These are phyloP conservation scores for Balearica regulorum DNA, from an alignment of 2,797 vertebrate species.

Conservation along the genomic window DNA sequence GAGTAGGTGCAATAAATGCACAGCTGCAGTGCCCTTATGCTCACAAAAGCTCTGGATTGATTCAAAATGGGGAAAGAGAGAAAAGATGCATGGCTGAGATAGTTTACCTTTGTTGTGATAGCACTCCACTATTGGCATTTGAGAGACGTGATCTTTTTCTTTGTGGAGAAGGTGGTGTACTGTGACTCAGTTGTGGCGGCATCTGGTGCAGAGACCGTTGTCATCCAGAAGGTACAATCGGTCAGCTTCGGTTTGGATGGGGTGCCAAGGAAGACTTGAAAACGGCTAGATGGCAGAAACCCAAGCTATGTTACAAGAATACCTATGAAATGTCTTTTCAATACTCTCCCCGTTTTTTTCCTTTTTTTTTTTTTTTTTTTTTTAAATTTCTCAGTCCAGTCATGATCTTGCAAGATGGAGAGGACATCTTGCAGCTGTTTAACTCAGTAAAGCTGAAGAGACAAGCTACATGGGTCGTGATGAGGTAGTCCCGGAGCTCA, in stretches of 20 bases:
- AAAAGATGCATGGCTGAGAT: neutral
- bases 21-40: rapidly evolving
- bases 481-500: neutral
- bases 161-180: neutral
- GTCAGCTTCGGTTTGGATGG: neutral
- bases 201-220: neutral
- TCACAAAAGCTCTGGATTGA: neutral
- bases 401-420: neutral
- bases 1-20: neutral
- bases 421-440: neutral
- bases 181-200: neutral
- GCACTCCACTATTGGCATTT: neutral
- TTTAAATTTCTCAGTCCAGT: neutral
- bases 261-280: neutral
- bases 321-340: neutral
- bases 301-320: neutral
- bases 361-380: no score
- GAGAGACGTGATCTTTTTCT: neutral
- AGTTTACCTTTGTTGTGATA: neutral
- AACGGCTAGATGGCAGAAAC: neutral
- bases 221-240: neutral
- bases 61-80: neutral
- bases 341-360: no score
- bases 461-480: rapidly evolving
- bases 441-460: neutral